Evolutionary conservation across 2,888 invertebrate species (phyloP).

Genomic region (Pandemis corylana): DNA sequence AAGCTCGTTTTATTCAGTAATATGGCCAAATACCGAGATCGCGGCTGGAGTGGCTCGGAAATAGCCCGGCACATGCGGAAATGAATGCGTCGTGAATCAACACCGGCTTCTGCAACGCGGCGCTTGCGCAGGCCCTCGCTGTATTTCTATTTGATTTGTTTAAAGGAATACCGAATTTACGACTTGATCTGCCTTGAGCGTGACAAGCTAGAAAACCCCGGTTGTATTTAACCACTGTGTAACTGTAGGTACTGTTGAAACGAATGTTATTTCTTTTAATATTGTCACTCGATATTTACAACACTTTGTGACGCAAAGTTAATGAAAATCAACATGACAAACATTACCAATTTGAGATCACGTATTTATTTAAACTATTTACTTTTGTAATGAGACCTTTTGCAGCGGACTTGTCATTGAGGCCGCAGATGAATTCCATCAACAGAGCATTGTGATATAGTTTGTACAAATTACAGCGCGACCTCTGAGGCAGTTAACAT

Average conservation of each 20-base stretch:
- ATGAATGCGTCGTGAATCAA: constrained; percentile 56
- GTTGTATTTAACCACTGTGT: too few species aligned
- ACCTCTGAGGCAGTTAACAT: constrained; percentile 51
- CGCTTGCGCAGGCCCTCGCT: constrained; percentile 32
- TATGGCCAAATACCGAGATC: constrained; percentile 43
- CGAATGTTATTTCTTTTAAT: not conserved
- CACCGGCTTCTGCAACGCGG: constrained; percentile 48
- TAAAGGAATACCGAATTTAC: not conserved
- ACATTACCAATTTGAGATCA: constrained; percentile 57
- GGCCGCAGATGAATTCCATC: constrained; percentile 48
- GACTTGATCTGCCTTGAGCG: not conserved
- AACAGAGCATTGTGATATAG: constrained; percentile 48
- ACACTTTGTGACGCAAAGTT: constrained; percentile 11
- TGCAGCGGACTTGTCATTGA: constrained; percentile 66
- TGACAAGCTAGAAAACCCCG: too few species aligned
- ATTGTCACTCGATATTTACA: not conserved
- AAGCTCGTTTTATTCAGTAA: not conserved
- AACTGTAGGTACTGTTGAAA: too few species aligned
- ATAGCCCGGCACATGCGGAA: constrained; percentile 76
- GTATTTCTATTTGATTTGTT: constrained; percentile 36
- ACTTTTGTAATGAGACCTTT: constrained; percentile 63
- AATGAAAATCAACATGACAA: constrained; percentile 44
- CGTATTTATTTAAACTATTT: constrained; percentile 59
- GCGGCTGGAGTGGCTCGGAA: constrained; percentile 55
- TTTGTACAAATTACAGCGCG: constrained; percentile 48